Evolutionary conservation across 1,140 invertebrate genomes (phyloP), one percentile per base, ranked within the genome.

Genomic region (Solen grandis): DNA sequence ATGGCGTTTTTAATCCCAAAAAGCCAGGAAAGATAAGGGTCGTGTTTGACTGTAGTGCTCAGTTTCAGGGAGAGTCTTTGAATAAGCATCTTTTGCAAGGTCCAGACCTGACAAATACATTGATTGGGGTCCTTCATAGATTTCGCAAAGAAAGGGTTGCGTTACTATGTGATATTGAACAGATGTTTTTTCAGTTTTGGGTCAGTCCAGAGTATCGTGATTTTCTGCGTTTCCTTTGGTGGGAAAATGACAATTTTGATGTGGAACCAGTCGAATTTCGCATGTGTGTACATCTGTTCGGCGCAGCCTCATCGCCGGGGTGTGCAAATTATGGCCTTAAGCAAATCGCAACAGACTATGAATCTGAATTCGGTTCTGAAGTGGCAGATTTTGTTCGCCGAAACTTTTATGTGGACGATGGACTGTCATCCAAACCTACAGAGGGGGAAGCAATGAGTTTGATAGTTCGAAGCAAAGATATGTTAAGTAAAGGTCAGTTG

Each of bases 21-120:
- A 86, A 84, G 50, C 74, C 72, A 16, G 59, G 63, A 13, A 88
- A 85, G 69, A 25, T 84, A 31, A 36, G 83, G 27, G 72, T 86
- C 14, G 86, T 86, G 0, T 86, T 86, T 62, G 84, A 86, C 54
- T 85, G 83, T 59, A 52, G 74, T 41, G 81, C 85, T 13, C 19
- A 31, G 29, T 84, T 27, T 22, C 36, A 63, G 33, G 76, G 81
- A 22, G 35, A 22, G 27, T 82, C 60, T 0, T 54, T 87, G 19
- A 87, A 87, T 69, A 55, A 79, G 4, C 16, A 63, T 19, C 36
- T 85, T 22, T 60, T 84, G 31, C 82, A 82, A 69, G 79, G 86
- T 38, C 86, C 84, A 22, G 79, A 87, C 52, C 25, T 85, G n/a
- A 84, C 79, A 22, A 87, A 82, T 57, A 59, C 25, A 36, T 55